A percentile compares a stretch with the other conserved stretches of the same genome.
These are phyloP conservation scores for Ceratina calcarata DNA, from an alignment of 1,140 invertebrate genomes.

Conservation along the genomic window DNA sequence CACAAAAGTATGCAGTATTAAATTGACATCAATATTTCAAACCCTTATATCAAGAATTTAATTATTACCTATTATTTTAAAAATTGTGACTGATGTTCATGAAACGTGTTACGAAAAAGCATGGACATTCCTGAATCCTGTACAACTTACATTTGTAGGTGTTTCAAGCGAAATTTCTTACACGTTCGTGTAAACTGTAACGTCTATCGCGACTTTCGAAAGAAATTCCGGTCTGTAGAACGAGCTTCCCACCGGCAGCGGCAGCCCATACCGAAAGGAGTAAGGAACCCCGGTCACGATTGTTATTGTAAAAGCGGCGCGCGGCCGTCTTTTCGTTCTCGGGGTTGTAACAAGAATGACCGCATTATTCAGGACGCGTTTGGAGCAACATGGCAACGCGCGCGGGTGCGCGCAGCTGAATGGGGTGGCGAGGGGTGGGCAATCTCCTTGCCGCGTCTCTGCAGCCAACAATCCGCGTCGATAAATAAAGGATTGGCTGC, in stretches of 20 bases:
- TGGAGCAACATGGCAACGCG: constrained; percentile 70
- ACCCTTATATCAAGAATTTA: no score
- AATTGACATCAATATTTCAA: no score
- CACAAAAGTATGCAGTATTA: no score
- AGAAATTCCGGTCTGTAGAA: neutral
- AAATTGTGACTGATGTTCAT: no score
- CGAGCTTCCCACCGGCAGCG: neutral
- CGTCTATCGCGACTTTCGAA: no score
- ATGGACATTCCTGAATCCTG: no score
- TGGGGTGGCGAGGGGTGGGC: constrained; percentile 46
- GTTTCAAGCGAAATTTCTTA: no score
- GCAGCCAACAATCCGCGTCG: constrained; percentile 76
- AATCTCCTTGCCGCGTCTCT: constrained; percentile 68
- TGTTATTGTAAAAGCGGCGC: constrained; percentile 47
- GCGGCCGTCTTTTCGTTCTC: constrained; percentile 26
- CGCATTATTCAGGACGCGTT: constrained; percentile 76
- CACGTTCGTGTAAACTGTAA: no score
- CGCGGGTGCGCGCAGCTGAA: constrained; percentile 18
- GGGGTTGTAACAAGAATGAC: constrained; percentile 68
- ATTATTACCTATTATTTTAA: no score
- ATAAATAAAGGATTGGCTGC: constrained; percentile 80
- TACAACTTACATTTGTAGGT: no score
- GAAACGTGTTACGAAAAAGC: no score
- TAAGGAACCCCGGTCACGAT: constrained; percentile 24
- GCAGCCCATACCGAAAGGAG: neutral